Percentiles rank a stretch among this genome's conserved stretches.
Evolutionary conservation across 2,888 invertebrate genomes (phyloP).

Genomic region (Idaea biselata): DNA sequence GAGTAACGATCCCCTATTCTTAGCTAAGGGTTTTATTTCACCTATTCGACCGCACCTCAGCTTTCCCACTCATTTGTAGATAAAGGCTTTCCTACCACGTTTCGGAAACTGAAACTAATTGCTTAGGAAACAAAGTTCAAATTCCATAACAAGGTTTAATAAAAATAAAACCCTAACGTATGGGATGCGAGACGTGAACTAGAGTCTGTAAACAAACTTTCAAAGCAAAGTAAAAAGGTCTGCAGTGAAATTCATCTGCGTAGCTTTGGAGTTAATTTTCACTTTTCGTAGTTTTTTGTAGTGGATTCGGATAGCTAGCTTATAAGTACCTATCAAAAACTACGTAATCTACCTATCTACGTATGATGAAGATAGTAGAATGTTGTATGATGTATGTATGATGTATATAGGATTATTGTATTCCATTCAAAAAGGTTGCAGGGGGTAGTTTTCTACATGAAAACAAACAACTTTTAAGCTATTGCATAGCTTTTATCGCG

Average conservation of each 20-base stretch:
- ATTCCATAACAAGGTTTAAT: constrained; percentile 1
- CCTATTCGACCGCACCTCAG: constrained; percentile 1
- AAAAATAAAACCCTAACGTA: background rate
- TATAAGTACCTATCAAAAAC: no score
- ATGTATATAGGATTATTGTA: no score
- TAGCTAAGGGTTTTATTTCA: background rate
- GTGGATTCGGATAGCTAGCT: constrained; percentile 29
- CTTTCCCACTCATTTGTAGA: background rate
- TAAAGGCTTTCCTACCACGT: background rate
- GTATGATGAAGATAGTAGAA: no score
- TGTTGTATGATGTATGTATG: no score
- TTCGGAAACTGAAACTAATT: background rate
- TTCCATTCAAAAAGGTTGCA: no score
- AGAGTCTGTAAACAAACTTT: constrained; percentile 20
- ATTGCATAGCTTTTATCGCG: no score
- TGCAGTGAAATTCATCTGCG: constrained; percentile 14
- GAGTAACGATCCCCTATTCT: background rate
- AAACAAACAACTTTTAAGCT: no score
- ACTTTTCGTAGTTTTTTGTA: constrained; percentile 8
- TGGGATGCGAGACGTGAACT: constrained; percentile 11
- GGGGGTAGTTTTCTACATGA: no score
- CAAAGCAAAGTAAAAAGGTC: constrained; percentile 19
- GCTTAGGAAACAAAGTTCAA: background rate
- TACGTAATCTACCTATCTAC: no score
- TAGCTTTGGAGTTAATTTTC: constrained; percentile 18